Evolutionary conservation across 2,797 vertebrate species (phyloP), one percentile per base, ranked within the genome.

Genomic region (Agapornis canus): DNA sequence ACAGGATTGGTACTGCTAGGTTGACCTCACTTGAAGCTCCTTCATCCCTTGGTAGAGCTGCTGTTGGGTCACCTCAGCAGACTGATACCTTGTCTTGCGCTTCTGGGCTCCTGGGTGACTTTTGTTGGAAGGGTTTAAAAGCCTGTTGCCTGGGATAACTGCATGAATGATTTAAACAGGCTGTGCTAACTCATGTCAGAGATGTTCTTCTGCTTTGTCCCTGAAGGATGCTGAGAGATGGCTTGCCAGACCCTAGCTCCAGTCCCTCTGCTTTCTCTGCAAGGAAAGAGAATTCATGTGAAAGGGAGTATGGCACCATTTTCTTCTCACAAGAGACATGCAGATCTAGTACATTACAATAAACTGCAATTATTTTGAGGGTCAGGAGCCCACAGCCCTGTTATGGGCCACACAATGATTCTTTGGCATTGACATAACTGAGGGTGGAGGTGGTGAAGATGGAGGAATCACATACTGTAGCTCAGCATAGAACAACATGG

Each of bases 291-390:
- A 65, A 45, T 65, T 15, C 27, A 21, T 6, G 17, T 29, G 35
- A 69, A 69, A 15, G 20, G 18, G 25, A 66, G 32, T 0, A 1
- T 42, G 9, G 9, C 12, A 27, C 31, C 1, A 0, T 57, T 52
- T 63, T 52, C 48, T 43, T 68, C n/a, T 85, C 31, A 26, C 29
- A 47, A 35, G 40, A 52, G 29, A 21, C 16, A 11, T 49, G 32
- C 21, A 22, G 5, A 48, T n/a, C 22, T 65, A 65, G 29, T 64
- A 37, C 45, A 77, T 22, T 35, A 37, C 29, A 64, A 47, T 27
- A 43, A 72, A 32, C 8, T 32, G 10, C 17, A 49, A 23, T 65
- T 60, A 45, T 12, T 21, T 8, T 9, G 22, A 49, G 37, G 32
- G 9, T 48, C 19, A 72, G 54, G n/a, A 79, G 47, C 37, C 32